Conservation (phyloP, 2,888 invertebrate species). For the Trypoxylon attenuatum region DNA sequence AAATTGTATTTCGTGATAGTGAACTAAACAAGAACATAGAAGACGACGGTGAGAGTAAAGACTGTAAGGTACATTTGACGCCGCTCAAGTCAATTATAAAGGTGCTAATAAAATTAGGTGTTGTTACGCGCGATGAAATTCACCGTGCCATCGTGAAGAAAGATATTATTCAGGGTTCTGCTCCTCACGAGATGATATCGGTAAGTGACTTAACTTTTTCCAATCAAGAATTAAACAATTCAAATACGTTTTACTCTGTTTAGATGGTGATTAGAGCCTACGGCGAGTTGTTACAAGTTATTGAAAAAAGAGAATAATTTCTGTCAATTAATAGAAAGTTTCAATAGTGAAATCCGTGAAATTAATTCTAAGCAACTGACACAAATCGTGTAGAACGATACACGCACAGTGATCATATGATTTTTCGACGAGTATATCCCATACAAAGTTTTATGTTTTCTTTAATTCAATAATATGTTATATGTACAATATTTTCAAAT, state of each 20-base stretch:
- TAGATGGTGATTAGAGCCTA: conserved; percentile 26
- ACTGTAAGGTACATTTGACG: conserved; percentile 38
- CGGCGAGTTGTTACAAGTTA: background rate
- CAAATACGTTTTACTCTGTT: background rate
- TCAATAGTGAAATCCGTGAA: no score
- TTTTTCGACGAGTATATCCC: no score
- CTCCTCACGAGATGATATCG: conserved; percentile 18
- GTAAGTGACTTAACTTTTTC: conserved; percentile 22
- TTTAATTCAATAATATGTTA: no score
- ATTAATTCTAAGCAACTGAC: no score
- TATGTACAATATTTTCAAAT: no score
- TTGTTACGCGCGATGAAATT: conserved; percentile 17
- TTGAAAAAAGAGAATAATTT: no score
- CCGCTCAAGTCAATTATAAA: conserved; percentile 46
- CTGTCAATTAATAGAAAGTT: no score
- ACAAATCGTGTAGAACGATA: background rate
- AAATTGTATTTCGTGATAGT: conserved; percentile 31
- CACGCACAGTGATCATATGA: background rate
- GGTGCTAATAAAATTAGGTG: conserved; percentile 45
- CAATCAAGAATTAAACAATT: background rate
- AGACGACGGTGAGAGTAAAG: conserved; percentile 33
- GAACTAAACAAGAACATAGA: conserved; percentile 28
- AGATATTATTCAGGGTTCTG: conserved; percentile 4
- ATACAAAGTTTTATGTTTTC: no score
- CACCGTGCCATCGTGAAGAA: background rate